Base-by-base conservation (phyloP, 2,888 invertebrate species). In the Drosophila quasianomalipes region DNA sequence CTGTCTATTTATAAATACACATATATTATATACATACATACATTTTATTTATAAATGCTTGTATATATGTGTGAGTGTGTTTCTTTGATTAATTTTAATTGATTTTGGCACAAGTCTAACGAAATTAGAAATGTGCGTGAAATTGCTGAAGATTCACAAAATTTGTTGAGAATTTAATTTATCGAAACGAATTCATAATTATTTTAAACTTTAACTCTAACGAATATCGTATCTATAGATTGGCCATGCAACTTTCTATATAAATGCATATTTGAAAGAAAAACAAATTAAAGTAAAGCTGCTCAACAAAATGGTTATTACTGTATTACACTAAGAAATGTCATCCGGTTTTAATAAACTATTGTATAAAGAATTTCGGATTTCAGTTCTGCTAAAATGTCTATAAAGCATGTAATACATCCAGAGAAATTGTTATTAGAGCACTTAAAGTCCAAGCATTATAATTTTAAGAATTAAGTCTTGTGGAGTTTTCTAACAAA, bases 71-170 rank as follows among this genome's bases (percentile, higher is more conserved):
- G 16, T 31, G 31, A 47, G 35, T 22, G 22, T 41, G 47, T 57
- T 52, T 52, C 39, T 51, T 33, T 72, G 77, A 83, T 86, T 79
- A 70, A 69, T 77, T 74, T 77, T 89, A 89, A 89, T 83, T 85
- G 84, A 68, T 44, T 78, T 83, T 86, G 81, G 89, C 83, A 83
- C 83, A 89, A 85, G 83, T 83, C 86, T 30, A 79, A 76, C 57
- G 35, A 75, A 67, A 54, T 51, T 57, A 55, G 6, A 54, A 82
- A 67, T 52, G 65, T 39, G 58, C 89, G 64, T 89, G 84, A 83
- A 89, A 89, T 83, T 77, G 86, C 54, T n/a, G 37, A 49, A 64
- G 64, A 62, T 52, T 55, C 52, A 55, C 35, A 30, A 65, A 62
- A 69, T 14, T 54, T 64, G 6, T 67, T 49, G 10, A 54, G 60